A percentile compares a stretch with the other conserved stretches of the same genome.
Conservation (phyloP, 2,797 vertebrate species). For the Miichthys miiuy region DNA sequence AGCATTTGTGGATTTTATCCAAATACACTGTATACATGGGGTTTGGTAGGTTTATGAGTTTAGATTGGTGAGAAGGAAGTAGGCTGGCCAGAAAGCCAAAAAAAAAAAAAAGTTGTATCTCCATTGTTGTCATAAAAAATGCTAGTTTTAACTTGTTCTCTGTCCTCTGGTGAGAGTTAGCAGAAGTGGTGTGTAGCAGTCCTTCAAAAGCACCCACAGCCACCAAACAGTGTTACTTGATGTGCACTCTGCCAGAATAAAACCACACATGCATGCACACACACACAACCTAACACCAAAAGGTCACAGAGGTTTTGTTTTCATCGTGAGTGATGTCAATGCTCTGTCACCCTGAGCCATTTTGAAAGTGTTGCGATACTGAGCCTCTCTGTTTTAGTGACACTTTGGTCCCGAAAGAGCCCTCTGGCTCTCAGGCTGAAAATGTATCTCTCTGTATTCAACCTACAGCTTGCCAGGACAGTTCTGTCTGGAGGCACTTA, state of each 20-base stretch:
- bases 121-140: not conserved
- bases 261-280: slow-evolving; percentile 24
- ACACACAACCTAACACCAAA: slow-evolving; percentile 41
- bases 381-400: slow-evolving; percentile 72
- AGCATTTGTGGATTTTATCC: no score
- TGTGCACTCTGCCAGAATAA: slow-evolving; percentile 28
- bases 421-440: slow-evolving; percentile 64
- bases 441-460: slow-evolving; percentile 67
- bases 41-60: no score
- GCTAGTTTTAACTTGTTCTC: not conserved
- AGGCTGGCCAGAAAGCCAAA: not conserved
- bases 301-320: slow-evolving; percentile 73
- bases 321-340: slow-evolving; percentile 70
- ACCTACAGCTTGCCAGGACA: slow-evolving; percentile 64
- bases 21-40: no score
- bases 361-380: slow-evolving; percentile 69
- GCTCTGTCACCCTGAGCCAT: slow-evolving; percentile 68
- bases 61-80: not conserved
- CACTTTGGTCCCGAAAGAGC: slow-evolving; percentile 70
- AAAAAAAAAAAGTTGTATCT: no score
- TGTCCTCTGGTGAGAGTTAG: slow-evolving; percentile 17
- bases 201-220: slow-evolving; percentile 6
- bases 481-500: slow-evolving; percentile 64
- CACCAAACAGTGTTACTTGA: slow-evolving; percentile 30
- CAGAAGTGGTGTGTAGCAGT: slow-evolving; percentile 23